These are phyloP conservation scores for Micoletzkya japonica DNA, from an alignment of 2,888 invertebrate genomes.

Conservation along the genomic window DNA sequence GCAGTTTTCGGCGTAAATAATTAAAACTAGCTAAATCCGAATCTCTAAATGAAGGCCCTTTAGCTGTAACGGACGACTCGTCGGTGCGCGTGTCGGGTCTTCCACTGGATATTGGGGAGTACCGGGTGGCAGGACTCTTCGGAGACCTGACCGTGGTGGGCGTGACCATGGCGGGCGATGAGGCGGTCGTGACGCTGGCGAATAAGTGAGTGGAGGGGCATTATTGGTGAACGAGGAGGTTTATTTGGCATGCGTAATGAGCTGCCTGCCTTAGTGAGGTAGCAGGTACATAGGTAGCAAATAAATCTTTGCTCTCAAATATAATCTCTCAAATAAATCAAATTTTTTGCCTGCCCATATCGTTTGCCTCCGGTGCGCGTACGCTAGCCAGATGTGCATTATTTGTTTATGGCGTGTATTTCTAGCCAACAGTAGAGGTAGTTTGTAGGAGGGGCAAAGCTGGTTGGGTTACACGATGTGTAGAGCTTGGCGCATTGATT, in stretches of 20 bases:
- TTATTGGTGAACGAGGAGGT: background rate
- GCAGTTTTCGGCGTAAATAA: background rate
- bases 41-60: background rate
- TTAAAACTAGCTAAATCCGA: background rate
- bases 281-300: too few species aligned
- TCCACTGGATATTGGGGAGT: constrained; percentile 6
- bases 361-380: too few species aligned
- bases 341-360: too few species aligned
- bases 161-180: constrained; percentile 24
- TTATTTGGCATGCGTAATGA: background rate
- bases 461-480: too few species aligned
- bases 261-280: background rate
- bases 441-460: too few species aligned
- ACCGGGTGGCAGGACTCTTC: constrained; percentile 26
- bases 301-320: too few species aligned
- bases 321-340: too few species aligned
- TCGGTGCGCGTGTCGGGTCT: constrained; percentile 23
- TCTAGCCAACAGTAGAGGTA: too few species aligned
- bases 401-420: too few species aligned
- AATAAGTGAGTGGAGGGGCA: constrained; percentile 39
- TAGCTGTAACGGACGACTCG: constrained; percentile 5
- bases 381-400: too few species aligned
- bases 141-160: constrained; percentile 3
- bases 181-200: constrained; percentile 39
- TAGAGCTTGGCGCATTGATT: too few species aligned